These are phyloP conservation scores for Altica lythri DNA, from an alignment of 2,888 invertebrate genomes.

Conservation along the genomic window DNA sequence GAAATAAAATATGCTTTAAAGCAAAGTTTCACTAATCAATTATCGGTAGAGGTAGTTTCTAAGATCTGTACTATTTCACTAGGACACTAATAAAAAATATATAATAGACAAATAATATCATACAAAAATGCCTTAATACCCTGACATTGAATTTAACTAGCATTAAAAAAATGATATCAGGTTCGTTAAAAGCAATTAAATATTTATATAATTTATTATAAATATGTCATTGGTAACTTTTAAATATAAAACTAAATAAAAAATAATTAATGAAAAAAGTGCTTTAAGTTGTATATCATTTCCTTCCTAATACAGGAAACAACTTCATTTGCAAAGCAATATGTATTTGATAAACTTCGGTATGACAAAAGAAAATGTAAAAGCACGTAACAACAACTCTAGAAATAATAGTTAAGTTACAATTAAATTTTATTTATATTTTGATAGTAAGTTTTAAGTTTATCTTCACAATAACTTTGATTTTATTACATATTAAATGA, in stretches of 20 bases:
- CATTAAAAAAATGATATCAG: background rate
- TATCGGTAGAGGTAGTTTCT: background rate
- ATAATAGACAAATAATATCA: constrained; percentile 1
- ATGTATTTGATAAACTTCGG: no score
- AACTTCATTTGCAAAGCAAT: no score
- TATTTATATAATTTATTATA: background rate
- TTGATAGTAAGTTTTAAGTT: no score
- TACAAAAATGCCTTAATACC: constrained; percentile 5
- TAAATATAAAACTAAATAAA: background rate
- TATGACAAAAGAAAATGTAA: no score
- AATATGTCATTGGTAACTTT: constrained; percentile 3
- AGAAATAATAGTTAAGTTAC: background rate
- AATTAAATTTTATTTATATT: background rate
- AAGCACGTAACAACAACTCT: no score
- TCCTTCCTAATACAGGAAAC: no score
- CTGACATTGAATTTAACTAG: constrained; percentile 5
- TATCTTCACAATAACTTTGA: no score
- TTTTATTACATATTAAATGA: no score
- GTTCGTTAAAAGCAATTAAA: constrained; percentile 6
- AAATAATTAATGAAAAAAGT: background rate
- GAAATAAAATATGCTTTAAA: no score
- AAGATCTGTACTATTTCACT: background rate
- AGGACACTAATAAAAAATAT: constrained; percentile 10
- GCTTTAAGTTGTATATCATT: no score
- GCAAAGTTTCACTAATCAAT: no score